Evolutionary conservation across 2,113 vertebrate genomes (phyloP), one percentile per base, ranked within the genome.

Genomic region (Lepisosteus oculatus): DNA sequence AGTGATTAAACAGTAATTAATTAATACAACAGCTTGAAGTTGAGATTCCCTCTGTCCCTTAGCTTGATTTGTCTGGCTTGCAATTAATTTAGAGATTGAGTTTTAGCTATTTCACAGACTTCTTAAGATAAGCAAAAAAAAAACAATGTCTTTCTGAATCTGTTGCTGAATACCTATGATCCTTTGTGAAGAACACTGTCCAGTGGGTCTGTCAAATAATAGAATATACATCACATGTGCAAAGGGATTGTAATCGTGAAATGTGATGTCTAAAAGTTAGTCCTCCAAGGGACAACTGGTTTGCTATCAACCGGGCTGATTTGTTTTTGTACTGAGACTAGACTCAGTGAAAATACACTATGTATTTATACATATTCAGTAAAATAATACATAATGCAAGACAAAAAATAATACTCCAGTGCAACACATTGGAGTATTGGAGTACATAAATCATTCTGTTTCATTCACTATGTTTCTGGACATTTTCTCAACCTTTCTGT

Each of bases 11-110:
- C 63, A 59, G 67, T 44, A 79, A 83, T 79, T 83, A 77, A 88
- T 80, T 81, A 74, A 67, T 55, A 55, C 74, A 59, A 59, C 75
- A 43, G 54, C 83, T 84, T 79, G 67, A 43, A 57, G 70, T 65
- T 62, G 65, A 78, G 78, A 59, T 64, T 65, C 84, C 74, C 76
- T 71, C 72, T 68, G 66, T 74, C 71, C 82, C 65, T 69, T 72
- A 68, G 61, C 45, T 61, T 78, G 73, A 74, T 67, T 82, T 76
- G 54, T 47, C 55, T 61, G 43, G 55, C 65, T 47, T 47, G 72
- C 85, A 84, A 75, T 80, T 81, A 86, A 76, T 77, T 78, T 75
- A 68, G 64, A 83, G 75, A 77, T 74, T 68, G 75, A 47, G 41
- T 42, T 56, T 47, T 15, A n/a, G 55, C 72, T 67, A 67, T 68